These are phyloP conservation scores for Colostygia pectinataria DNA, from an alignment of 2,888 invertebrate genomes.

Conservation along the genomic window DNA sequence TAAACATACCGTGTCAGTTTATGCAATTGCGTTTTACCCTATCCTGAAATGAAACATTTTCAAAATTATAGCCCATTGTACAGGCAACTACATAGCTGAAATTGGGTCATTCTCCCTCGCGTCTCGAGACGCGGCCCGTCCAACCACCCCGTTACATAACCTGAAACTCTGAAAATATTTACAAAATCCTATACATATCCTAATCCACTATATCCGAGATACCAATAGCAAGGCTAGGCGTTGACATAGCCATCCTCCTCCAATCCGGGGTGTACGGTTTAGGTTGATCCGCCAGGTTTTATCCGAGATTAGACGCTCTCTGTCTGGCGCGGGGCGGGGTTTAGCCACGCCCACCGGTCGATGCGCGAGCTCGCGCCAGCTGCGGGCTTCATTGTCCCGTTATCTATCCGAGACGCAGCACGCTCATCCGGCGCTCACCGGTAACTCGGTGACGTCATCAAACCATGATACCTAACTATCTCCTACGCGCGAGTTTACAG, in stretches of 20 bases:
- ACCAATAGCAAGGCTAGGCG: slow-evolving; percentile 76
- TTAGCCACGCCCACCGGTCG: slow-evolving; percentile 79
- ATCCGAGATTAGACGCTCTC: slow-evolving; percentile 79
- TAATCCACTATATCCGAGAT: slow-evolving; percentile 74
- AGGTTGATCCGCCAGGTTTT: slow-evolving; percentile 70
- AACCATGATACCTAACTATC: slow-evolving; percentile 20
- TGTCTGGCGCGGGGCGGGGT: slow-evolving; percentile 72
- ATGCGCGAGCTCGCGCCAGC: slow-evolving; percentile 51
- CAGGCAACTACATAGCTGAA: slow-evolving; percentile 1
- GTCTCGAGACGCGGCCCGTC: slow-evolving; percentile 10
- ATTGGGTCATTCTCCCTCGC: slow-evolving; percentile 18
- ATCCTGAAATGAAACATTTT: background rate
- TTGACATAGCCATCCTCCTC: slow-evolving; percentile 72
- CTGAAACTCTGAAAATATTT: slow-evolving; percentile 41
- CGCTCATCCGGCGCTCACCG: slow-evolving; percentile 72
- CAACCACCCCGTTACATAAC: slow-evolving; percentile 32
- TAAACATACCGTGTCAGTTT: no score
- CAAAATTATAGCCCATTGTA: slow-evolving; percentile 6
- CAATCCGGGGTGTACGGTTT: slow-evolving; percentile 73
- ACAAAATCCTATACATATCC: slow-evolving; percentile 55
- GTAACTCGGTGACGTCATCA: slow-evolving; percentile 58
- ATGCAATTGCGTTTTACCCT: no score
- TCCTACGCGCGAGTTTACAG: background rate
- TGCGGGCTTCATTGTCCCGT: slow-evolving; percentile 70
- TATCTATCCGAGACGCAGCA: slow-evolving; percentile 74